Base-by-base conservation (phyloP, 1,140 invertebrate species). In the Drosophila tsacasi region DNA sequence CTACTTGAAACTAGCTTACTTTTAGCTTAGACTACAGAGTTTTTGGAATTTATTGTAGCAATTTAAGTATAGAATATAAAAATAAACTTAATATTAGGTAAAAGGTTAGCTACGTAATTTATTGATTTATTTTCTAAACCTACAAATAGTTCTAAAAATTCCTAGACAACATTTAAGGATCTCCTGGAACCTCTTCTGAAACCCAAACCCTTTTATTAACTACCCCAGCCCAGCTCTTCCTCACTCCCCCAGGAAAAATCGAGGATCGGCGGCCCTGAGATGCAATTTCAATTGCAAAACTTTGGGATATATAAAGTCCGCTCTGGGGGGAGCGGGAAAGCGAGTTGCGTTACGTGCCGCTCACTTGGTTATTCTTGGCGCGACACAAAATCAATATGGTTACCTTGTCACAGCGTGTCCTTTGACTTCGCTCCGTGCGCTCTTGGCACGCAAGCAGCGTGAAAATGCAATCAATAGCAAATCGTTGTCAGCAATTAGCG, bases 381-480 rank as follows among this genome's bases (percentile, higher is more conserved):
- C 55, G 73, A 71, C 83, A 79, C 54, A 66, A 82, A 86, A 86
- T 86, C 83, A 78, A 86, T 86, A 85, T 67, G 63, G 58, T 73
- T 60, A 54, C 72, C 64, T 78, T 81, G 67, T 77, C 76, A 73
- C 44, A 57, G 61, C 63, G 55, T 76, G 73, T 75, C 71, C 69
- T 76, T 79, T 67, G 54, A 83, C 54, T 76, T 40, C 47, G 44
- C 30, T 85, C 57, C 58, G 47, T 77, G 59, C 39, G 54, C 68
- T 64, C 69, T 73, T 68, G 49, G 62, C 65, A 79, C 69, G 83
- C 76, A 73, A 76, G 65, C 75, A 72, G 65, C 83, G 58, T 83
- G 60, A 76, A 80, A 86, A 73, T 87, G 76, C 83, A 83, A 83
- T 87, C 83, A 87, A 87, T 87, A 80, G 72, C 71, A 87, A 87